These are phyloP conservation scores for Pontoporia blainvillei DNA, from an alignment of 2,113 vertebrate species.

Conservation along the genomic window DNA sequence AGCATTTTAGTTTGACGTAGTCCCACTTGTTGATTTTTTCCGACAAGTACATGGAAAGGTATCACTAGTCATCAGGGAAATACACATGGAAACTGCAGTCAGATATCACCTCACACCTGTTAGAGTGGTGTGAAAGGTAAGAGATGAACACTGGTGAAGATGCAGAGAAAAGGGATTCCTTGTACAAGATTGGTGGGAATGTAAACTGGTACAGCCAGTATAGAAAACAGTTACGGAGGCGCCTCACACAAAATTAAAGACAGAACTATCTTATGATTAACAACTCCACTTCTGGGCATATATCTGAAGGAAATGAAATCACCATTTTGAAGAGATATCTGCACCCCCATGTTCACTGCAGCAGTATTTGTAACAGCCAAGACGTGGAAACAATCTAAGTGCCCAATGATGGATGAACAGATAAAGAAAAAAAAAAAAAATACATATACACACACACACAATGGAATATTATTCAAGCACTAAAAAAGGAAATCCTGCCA, in stretches of 20 bases:
- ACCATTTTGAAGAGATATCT: background rate
- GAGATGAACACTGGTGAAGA: background rate
- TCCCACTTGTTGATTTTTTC: background rate
- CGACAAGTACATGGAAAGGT: background rate
- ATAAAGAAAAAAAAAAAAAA: background rate
- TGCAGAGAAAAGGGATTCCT: background rate
- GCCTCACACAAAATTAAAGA: background rate
- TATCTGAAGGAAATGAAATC: background rate
- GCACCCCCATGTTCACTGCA: background rate
- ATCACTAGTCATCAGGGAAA: background rate
- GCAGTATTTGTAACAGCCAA: background rate
- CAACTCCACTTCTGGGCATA: background rate
- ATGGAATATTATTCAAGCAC: background rate
- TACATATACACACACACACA: rapidly evolving
- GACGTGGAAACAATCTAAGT: no score
- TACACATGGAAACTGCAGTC: background rate
- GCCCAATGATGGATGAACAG: background rate
- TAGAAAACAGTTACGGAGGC: background rate
- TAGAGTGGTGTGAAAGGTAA: background rate
- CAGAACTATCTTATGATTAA: background rate
- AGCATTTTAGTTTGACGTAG: background rate
- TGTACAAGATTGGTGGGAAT: background rate
- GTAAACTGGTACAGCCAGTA: background rate
- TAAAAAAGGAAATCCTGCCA: background rate
- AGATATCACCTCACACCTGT: background rate